Percentiles rank a stretch among this genome's conserved stretches.
Conservation (phyloP, 2,113 vertebrate genomes). For the Engraulis encrasicolus region DNA sequence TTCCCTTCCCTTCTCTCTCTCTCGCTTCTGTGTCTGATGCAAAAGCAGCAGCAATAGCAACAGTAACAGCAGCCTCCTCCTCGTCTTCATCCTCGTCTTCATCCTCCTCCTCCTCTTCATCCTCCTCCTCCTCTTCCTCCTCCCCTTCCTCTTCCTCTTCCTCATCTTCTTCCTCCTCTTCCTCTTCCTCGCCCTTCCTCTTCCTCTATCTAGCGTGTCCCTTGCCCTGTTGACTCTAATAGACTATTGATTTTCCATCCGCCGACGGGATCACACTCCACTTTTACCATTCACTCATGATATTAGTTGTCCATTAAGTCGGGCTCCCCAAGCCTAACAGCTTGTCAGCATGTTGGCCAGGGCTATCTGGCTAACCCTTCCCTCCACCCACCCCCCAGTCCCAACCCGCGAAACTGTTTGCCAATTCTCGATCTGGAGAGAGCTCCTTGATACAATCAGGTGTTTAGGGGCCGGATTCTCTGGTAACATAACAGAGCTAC, state of each 20-base stretch:
- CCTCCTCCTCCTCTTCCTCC: conserved; percentile 16
- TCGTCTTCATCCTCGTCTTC: neutral
- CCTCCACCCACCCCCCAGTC: conserved; percentile 6
- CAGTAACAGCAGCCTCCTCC: conserved; percentile 21
- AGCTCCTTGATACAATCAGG: conserved; percentile 36
- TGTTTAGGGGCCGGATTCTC: conserved; percentile 44
- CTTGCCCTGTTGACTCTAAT: conserved; percentile 85
- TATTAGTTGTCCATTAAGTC: conserved; percentile 91
- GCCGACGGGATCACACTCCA: conserved; percentile 80
- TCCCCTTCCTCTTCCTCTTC: neutral
- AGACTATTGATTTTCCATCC: conserved; percentile 96
- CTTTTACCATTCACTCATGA: conserved; percentile 88
- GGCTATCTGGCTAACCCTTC: neutral
- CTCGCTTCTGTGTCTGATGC: too few species aligned
- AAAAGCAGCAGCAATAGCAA: too few species aligned
- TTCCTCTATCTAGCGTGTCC: conserved; percentile 45
- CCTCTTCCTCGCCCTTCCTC: neutral
- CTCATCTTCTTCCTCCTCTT: neutral
- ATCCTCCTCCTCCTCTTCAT: conserved; percentile 4
- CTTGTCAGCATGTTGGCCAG: conserved; percentile 65
- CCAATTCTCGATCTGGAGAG: neutral
- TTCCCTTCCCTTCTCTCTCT: too few species aligned
- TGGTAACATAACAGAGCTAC: neutral
- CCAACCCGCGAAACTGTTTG: too few species aligned
- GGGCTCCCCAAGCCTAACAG: conserved; percentile 73